These are phyloP conservation scores for Lochmaea crataegi DNA, from an alignment of 2,888 invertebrate species.

Conservation along the genomic window DNA sequence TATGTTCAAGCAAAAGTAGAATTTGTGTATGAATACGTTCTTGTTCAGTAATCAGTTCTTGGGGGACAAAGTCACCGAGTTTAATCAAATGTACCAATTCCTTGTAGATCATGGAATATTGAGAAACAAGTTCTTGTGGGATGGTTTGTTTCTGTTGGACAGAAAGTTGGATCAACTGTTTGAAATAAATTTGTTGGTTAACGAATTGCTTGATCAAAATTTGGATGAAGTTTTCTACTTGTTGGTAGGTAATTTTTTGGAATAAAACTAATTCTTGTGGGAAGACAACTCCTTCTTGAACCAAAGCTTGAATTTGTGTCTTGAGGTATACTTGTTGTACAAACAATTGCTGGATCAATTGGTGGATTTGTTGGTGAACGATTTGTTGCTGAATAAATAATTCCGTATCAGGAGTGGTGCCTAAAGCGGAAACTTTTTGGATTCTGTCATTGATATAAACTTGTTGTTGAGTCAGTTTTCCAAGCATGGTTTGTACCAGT, in stretches of 20 bases:
- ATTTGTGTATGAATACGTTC: background rate
- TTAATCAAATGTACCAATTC: background rate
- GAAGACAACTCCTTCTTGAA: background rate
- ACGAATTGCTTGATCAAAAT: slow-evolving; percentile 5
- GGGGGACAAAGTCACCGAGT: background rate
- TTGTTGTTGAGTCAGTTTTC: background rate
- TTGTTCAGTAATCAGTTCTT: background rate
- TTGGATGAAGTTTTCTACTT: background rate
- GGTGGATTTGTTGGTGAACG: background rate
- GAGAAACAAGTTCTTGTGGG: slow-evolving; percentile 6
- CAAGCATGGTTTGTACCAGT: background rate
- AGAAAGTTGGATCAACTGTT: slow-evolving; percentile 3
- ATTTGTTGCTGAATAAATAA: background rate
- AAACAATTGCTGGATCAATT: slow-evolving; percentile 8
- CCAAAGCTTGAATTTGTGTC: background rate
- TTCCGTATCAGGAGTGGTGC: background rate
- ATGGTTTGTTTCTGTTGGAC: background rate
- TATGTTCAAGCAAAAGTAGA: background rate
- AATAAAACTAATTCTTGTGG: background rate
- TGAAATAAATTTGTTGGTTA: background rate
- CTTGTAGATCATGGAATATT: background rate
- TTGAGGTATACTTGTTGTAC: background rate
- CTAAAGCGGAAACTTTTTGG: background rate
- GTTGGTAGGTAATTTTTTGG: slow-evolving; percentile 12
- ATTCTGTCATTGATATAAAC: background rate